Conservation (phyloP, 2,888 invertebrate species). For the Muscina levida region DNA sequence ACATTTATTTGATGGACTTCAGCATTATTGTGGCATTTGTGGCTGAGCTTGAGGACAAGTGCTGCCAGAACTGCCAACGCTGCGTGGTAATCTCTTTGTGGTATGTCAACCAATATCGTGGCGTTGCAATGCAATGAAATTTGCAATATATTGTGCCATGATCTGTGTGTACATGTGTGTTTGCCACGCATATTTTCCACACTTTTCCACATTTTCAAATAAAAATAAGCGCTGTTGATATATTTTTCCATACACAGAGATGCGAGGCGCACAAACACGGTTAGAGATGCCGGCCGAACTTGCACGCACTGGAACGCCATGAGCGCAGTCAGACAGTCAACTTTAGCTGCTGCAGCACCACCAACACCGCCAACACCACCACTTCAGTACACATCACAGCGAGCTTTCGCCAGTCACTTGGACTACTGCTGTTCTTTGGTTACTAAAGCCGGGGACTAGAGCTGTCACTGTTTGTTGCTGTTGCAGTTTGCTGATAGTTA, state of each 20-base stretch:
- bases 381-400: too few species aligned
- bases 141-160: constrained; percentile 48
- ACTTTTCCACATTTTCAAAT: constrained; percentile 38
- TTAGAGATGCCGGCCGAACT: constrained; percentile 12
- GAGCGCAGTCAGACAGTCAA: constrained; percentile 29
- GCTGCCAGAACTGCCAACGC: constrained; percentile 36
- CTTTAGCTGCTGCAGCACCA: too few species aligned
- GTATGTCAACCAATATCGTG: constrained; percentile 57
- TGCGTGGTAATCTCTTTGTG: constrained; percentile 44
- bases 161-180: background rate
- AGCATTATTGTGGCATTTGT: constrained; percentile 59
- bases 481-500: constrained; percentile 32
- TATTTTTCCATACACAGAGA: constrained; percentile 37
- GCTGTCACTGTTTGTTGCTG: constrained; percentile 27
- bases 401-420: constrained; percentile 58
- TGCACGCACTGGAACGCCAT: constrained; percentile 35
- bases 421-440: constrained; percentile 20
- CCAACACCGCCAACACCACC: too few species aligned
- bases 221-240: constrained; percentile 57
- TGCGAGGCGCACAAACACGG: too few species aligned
- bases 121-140: constrained; percentile 48
- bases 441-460: background rate
- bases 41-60: constrained; percentile 61
- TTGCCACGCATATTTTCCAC: constrained; percentile 64
- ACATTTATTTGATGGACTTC: constrained; percentile 24